phyloP scores from a whole-genome alignment of 1,140 invertebrate species.

The Brachionus asplanchnoidis region DNA sequence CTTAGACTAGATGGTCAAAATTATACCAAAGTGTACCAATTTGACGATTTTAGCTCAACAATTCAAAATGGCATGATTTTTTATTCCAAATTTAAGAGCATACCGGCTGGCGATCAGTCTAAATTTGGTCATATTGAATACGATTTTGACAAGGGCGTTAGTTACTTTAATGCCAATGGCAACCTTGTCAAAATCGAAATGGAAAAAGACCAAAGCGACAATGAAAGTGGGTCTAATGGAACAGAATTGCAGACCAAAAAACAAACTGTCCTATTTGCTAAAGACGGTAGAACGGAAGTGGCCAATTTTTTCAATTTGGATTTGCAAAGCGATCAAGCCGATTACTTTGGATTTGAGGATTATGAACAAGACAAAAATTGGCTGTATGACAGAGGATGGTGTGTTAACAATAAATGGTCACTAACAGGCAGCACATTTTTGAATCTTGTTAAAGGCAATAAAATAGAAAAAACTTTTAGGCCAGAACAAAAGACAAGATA shows the following conservation, averaged over 20 bases:
- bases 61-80: neutral
- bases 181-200: neutral
- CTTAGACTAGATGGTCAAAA: neutral
- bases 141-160: neutral
- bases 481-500: neutral
- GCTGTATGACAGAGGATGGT: neutral
- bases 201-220: neutral
- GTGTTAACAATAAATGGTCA: neutral
- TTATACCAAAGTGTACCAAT: neutral
- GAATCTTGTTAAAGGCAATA: neutral
- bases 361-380: neutral
- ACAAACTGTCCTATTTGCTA: neutral
- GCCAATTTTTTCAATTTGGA: neutral
- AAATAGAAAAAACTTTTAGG: neutral
- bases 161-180: neutral
- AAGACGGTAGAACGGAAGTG: neutral
- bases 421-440: neutral
- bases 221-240: neutral
- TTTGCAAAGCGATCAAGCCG: neutral
- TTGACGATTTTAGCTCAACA: neutral
- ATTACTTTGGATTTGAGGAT: neutral
- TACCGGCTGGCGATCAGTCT: neutral
- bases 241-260: neutral
- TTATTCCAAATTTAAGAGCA: neutral
- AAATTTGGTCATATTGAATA: conserved; percentile 17